Evolutionary conservation across 2,888 invertebrate genomes (phyloP).

Genomic region (Epinotia ramella): DNA sequence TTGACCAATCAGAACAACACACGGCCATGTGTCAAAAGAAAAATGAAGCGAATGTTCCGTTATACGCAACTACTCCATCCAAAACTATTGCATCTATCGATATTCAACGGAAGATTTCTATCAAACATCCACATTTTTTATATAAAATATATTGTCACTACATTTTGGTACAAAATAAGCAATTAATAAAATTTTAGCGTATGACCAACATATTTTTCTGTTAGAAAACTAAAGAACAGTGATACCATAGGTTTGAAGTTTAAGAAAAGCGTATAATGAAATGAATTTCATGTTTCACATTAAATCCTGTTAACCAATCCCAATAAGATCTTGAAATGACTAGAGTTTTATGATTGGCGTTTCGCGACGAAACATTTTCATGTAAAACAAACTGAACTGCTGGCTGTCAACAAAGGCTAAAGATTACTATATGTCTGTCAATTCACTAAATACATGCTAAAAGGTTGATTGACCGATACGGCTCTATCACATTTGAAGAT

Average conservation of each 20-base stretch:
- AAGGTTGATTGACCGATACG: conserved; percentile 43
- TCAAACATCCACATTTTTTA: too few relatives aligned
- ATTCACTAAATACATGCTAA: conserved; percentile 31
- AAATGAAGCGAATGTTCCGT: background rate
- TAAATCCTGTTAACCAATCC: conserved; percentile 9
- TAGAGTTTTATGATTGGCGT: conserved; percentile 11
- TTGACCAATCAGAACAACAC: conserved; percentile 34
- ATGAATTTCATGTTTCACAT: background rate
- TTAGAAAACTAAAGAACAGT: background rate
- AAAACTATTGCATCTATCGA: background rate
- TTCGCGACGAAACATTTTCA: background rate
- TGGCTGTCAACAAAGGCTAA: too few relatives aligned
- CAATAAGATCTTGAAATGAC: background rate
- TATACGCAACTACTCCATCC: conserved; percentile 35
- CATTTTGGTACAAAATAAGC: background rate
- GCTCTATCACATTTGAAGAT: conserved; percentile 36
- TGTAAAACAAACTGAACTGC: conserved; percentile 47
- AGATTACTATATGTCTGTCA: too few relatives aligned
- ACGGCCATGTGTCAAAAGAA: conserved; percentile 36
- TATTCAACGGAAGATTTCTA: background rate
- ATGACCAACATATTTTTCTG: too few relatives aligned
- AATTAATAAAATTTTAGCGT: too few relatives aligned
- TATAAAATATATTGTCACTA: background rate
- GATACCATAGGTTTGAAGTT: background rate
- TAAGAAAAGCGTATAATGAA: conserved; percentile 12